Evolutionary conservation across 2,113 vertebrate species (phyloP), one percentile per base, ranked within the genome.

Genomic region (Philantomba maxwellii): DNA sequence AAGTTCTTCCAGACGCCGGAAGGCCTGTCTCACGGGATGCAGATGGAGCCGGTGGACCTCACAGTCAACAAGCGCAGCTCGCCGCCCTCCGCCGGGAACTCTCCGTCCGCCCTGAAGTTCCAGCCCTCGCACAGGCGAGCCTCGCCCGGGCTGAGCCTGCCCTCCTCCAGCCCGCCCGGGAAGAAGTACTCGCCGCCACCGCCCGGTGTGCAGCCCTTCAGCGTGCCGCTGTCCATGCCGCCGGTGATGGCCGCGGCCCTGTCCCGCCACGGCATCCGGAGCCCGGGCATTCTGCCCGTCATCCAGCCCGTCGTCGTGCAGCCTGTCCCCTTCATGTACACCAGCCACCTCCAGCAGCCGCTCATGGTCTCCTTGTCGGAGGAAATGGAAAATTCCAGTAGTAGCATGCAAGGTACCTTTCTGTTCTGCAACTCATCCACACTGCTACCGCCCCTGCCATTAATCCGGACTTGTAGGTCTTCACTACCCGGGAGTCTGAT

Each of bases 11-110:
- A 98, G 49, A 97, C 89, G 85, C 86, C 97, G 0, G 98, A 99
- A 97, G 96, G 98, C 98, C 98, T 98, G 89, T 98, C 98, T 16
- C 98, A 97, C 1, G 99, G 99, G 85, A 98, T 99, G 92, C 99
- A 99, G 98, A 93, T 99, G 98, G 99, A 99, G 98, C 99, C 99
- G 0, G 99, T 99, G 86, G 99, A 99, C 96, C 99, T 99, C 87
- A 99, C 99, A 0, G 98, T 99, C 97, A 99, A 99, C 98, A 99
- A 99, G 98, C 99, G 99, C 43, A 98, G 99, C 77, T 99, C 99
- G 0, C 99, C 99, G 0, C 98, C 98, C 81, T 99, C 99, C 0
- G 94, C 98, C 0, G 99, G 98, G 95, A 99, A 96, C 51, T 99
- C 99, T 39, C 99, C 99, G 14, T 99, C 99, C 14, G 98, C 99